Conservation (phyloP, 2,797 vertebrate genomes). For the Microtus agrestis region DNA sequence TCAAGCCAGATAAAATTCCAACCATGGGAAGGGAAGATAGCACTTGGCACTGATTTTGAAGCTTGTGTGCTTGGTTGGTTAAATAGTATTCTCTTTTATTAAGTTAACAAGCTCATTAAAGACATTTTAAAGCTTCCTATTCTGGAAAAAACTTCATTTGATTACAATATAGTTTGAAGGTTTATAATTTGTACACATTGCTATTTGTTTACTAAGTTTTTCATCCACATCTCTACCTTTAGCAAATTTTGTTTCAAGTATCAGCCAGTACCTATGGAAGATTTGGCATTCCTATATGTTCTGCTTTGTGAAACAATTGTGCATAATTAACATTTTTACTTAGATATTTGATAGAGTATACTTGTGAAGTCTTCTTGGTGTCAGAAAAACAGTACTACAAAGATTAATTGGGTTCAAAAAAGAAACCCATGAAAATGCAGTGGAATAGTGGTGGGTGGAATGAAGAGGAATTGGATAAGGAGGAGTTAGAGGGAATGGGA, state of each 20-base stretch:
- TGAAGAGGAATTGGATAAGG: neutral
- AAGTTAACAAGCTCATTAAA: neutral
- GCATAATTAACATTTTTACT: neutral
- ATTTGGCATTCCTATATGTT: neutral
- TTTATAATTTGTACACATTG: neutral
- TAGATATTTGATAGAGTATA: neutral
- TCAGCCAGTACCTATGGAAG: neutral
- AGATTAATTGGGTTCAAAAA: neutral
- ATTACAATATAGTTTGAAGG: neutral
- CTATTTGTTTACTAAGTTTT: neutral
- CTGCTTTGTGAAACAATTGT: neutral
- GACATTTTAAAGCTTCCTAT: neutral
- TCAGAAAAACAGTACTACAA: neutral
- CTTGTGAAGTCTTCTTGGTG: neutral
- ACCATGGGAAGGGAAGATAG: neutral
- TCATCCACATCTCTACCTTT: neutral
- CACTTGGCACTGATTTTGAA: neutral
- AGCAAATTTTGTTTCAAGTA: neutral
- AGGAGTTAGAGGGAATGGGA: neutral
- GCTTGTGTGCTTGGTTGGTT: neutral
- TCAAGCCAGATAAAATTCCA: neutral
- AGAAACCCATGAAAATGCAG: neutral
- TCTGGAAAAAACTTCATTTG: neutral
- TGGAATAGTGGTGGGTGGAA: neutral
- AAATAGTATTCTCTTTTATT: neutral